Evolutionary conservation across 37 sponge, comb jelly and placozoan genomes (phyloP), one percentile per base, ranked within the genome.

Genomic region (Lycopodina hypogea): DNA sequence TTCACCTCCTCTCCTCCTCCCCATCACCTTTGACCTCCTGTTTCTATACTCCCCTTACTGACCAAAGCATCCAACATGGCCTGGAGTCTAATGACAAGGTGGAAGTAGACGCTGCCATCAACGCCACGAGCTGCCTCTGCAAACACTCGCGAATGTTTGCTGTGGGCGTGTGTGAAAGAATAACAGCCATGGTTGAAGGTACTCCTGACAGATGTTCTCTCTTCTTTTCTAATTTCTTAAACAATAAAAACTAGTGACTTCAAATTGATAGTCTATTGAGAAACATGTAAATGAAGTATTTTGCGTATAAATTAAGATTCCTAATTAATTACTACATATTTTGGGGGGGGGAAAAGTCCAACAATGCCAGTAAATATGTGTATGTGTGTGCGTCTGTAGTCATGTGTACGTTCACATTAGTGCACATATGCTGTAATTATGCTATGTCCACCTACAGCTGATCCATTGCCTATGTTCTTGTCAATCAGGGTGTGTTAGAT

Each of bases 111-210:
- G 91, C 94, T 24, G 97, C 97, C 56, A 93, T 96, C 35, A 81
- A 79, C 59, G 94, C 97, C 73, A 80, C 94, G 45, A 71, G 61
- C 37, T 72, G 81, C 50, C 80, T 96, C 30, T 88, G 92, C 48
- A 73, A 79, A 63, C 83, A 88, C 68, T 96, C 97, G 22, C 56
- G 78, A 15, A 79, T 59, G 1, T 96, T 96, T 85, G 89, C 95
- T 30, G 71, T 81, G 52, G 92, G 92, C 33, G 83, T 96, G 21
- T 96, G 88, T 74, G 81, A 88, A 41, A 87, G 90, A 77, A 63
- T 96, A 37, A 80, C 86, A n/a, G 66, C 26, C 66, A 96, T 93
- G 89, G 84, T 93, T 3, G 91, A 96, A 74, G 94, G 95, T 94
- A 24, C n/a, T n/a, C n/a, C n/a, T n/a, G n/a, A 36, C 88, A 40